Conservation (phyloP, 2,797 vertebrate genomes). For the Miichthys miiuy region DNA sequence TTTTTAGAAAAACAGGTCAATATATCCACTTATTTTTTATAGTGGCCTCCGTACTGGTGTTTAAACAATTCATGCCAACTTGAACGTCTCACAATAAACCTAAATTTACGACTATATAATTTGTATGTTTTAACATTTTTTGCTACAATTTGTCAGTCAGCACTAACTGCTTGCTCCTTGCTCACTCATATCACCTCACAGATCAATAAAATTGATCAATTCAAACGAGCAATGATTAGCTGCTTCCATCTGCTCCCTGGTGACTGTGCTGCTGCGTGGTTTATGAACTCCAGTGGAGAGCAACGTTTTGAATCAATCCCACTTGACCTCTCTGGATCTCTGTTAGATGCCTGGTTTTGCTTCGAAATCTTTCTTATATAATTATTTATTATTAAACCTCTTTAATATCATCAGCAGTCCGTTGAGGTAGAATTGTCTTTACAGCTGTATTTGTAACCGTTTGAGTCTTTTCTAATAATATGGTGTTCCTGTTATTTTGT, state of each 20-base stretch:
- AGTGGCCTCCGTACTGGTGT: not conserved
- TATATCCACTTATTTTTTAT: not conserved
- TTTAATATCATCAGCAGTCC: not conserved
- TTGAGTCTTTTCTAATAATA: not conserved
- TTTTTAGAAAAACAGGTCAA: not conserved
- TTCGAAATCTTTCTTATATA: not conserved
- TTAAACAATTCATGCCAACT: conserved; percentile 1
- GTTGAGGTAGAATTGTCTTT: not conserved
- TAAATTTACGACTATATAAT: not conserved
- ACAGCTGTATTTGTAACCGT: not conserved
- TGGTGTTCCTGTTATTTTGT: conserved; percentile 37
- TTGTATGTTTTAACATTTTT: not conserved
- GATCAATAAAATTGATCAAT: conserved; percentile 45
- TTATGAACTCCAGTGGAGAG: conserved; percentile 65
- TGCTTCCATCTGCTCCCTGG: conserved; percentile 17
- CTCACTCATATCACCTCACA: conserved; percentile 19
- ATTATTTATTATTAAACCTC: not conserved
- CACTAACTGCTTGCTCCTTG: not conserved
- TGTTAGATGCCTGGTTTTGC: not conserved
- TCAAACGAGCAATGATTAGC: conserved; percentile 46
- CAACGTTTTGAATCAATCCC: not conserved
- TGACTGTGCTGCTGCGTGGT: conserved; percentile 45
- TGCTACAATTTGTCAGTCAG: not conserved
- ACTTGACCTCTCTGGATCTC: conserved; percentile 2
- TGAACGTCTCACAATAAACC: not conserved